Percentiles rank a stretch among this genome's conserved stretches.
Evolutionary conservation across 2,797 vertebrate genomes (phyloP).

Genomic region (Coregonus ussuriensis): DNA sequence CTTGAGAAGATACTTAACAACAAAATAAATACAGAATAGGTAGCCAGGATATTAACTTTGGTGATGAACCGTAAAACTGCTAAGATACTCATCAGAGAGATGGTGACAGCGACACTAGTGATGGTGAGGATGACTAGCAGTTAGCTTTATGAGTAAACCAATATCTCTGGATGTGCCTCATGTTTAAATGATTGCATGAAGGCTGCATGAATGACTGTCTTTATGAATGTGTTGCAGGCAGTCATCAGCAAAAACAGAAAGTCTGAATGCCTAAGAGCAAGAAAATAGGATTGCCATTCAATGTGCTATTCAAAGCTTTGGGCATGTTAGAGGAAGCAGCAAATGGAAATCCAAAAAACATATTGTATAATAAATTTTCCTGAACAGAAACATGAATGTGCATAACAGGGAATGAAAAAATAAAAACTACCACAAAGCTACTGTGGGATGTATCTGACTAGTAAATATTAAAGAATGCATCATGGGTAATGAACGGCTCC

Average conservation of each 20-base stretch:
- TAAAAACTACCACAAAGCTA: background rate
- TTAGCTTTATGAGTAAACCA: too few species aligned
- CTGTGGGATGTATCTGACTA: background rate
- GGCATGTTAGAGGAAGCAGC: background rate
- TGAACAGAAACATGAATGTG: background rate
- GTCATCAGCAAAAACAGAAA: background rate
- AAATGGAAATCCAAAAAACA: background rate
- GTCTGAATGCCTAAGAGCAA: background rate
- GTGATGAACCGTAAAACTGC: too few species aligned
- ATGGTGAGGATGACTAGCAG: too few species aligned
- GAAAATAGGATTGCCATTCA: constrained; percentile 1
- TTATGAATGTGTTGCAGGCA: background rate
- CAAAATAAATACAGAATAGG: too few species aligned
- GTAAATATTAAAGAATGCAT: background rate
- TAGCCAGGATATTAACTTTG: too few species aligned
- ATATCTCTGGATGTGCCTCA: constrained; percentile 10
- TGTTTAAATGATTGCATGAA: constrained; percentile 22
- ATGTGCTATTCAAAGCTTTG: background rate
- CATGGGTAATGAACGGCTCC: background rate
- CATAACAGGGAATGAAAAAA: background rate
- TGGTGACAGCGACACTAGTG: too few species aligned
- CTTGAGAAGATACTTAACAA: too few species aligned
- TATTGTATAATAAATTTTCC: background rate
- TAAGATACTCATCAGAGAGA: too few species aligned
- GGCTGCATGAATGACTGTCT: constrained; percentile 8